These are phyloP conservation scores for Antennarius striatus DNA, from an alignment of 2,113 vertebrate genomes.

Conservation along the genomic window DNA sequence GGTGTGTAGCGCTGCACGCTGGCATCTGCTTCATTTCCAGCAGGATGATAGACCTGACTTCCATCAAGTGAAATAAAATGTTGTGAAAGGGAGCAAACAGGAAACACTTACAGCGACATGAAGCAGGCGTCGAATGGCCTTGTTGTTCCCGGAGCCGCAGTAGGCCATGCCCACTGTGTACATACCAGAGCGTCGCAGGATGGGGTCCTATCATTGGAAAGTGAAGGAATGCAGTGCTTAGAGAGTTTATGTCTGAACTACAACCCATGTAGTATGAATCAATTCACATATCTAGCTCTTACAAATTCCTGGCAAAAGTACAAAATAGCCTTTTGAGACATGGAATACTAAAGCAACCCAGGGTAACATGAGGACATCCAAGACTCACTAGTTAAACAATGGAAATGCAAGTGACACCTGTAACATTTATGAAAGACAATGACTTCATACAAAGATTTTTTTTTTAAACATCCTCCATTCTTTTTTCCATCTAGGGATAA, in stretches of 20 bases:
- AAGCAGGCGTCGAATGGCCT: constrained; percentile 94
- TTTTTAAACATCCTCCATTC: not conserved
- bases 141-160: constrained; percentile 99
- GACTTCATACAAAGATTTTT: not conserved
- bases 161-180: constrained; percentile 99
- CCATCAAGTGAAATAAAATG: constrained; percentile 1
- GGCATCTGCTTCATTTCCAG: constrained; percentile 4
- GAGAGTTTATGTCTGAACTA: constrained; percentile 39
- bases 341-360: constrained; percentile 7
- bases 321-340: constrained; percentile 10
- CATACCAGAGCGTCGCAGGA: constrained; percentile 97
- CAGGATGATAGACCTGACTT: constrained; percentile 33
- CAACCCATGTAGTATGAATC: constrained; percentile 15
- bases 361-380: constrained; percentile 6
- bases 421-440: constrained; percentile 5
- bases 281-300: constrained; percentile 22
- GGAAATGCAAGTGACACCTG: not conserved
- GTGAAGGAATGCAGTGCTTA: constrained; percentile 69
- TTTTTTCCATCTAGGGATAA: not conserved
- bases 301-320: constrained; percentile 20
- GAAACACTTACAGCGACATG: constrained; percentile 93
- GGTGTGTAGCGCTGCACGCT: not conserved
- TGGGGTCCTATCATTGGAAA: constrained; percentile 86
- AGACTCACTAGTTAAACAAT: constrained; percentile 19
- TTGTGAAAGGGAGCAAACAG: constrained; percentile 17